Evolutionary conservation across 2,888 invertebrate genomes (phyloP).

Genomic region (Steinernema carpocapsae): DNA sequence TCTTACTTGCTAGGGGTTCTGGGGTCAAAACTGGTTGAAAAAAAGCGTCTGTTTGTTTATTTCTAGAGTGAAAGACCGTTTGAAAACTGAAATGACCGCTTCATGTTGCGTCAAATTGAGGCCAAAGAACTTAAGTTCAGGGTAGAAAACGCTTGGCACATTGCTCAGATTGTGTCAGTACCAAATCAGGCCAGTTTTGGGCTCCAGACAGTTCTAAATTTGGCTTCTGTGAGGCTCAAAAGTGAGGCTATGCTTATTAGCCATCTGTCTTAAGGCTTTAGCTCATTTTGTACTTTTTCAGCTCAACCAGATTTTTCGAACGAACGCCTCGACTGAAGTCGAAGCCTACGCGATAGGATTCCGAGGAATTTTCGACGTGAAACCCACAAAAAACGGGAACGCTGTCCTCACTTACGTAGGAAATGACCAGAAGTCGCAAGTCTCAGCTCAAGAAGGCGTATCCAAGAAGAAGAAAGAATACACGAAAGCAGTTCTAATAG

Average conservation of each 20-base stretch:
- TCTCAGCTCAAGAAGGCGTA: not conserved
- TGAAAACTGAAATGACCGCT: not conserved
- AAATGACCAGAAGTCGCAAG: not conserved
- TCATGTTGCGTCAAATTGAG: not conserved
- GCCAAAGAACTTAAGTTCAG: too few species aligned
- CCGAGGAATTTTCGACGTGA: not conserved
- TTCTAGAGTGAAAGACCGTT: too few species aligned
- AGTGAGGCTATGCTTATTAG: too few species aligned
- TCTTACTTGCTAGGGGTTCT: too few species aligned
- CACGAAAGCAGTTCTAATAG: not conserved
- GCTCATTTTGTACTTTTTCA: not conserved
- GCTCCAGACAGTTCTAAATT: too few species aligned
- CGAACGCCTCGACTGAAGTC: not conserved
- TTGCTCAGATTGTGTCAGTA: too few species aligned
- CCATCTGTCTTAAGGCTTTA: too few species aligned
- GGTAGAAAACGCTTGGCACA: too few species aligned
- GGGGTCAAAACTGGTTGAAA: too few species aligned
- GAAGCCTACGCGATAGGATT: constrained; percentile 19
- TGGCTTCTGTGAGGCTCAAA: too few species aligned
- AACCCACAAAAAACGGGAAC: constrained; percentile 7
- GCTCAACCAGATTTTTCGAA: not conserved
- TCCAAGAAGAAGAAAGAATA: not conserved
- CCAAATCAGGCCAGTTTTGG: too few species aligned
- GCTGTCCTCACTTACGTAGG: not conserved
- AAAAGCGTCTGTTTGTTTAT: too few species aligned